These are phyloP conservation scores for Acanthurus leucopareius DNA, from an alignment of 2,797 vertebrate species.

Conservation along the genomic window DNA sequence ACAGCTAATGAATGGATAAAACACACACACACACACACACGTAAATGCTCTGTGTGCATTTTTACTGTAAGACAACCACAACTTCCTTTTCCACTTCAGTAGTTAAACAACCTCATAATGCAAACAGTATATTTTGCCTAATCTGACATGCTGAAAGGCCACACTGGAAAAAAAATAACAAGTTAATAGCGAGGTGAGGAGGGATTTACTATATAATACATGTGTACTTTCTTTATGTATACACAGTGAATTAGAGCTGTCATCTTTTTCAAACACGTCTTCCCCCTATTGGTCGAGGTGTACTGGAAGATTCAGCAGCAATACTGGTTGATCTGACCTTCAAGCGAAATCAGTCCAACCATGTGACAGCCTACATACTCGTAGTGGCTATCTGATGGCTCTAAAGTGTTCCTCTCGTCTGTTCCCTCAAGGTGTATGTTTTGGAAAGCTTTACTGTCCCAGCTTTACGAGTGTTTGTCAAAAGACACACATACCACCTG, in stretches of 20 bases:
- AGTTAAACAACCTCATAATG: conserved; percentile 46
- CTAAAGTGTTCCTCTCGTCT: conserved; percentile 18
- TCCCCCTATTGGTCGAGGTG: conserved; percentile 5
- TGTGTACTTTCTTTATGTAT: conserved; percentile 50
- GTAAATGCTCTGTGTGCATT: conserved; percentile 18
- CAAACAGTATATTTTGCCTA: conserved; percentile 51
- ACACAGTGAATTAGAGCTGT: conserved; percentile 52
- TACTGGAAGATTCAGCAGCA: conserved; percentile 39
- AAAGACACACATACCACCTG: conserved; percentile 48
- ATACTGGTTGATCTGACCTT: conserved; percentile 37
- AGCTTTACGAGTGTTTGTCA: conserved; percentile 51
- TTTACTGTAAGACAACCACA: conserved; percentile 10
- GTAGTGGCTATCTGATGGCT: conserved; percentile 4
- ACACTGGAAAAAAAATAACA: conserved; percentile 2
- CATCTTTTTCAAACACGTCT: conserved; percentile 47
- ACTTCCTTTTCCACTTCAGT: conserved; percentile 45
- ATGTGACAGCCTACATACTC: conserved; percentile 11
- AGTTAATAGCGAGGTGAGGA: conserved; percentile 70
- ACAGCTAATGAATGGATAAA: conserved; percentile 54
- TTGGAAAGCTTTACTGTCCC: conserved; percentile 38
- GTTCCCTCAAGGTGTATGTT: conserved; percentile 25
- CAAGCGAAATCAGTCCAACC: conserved; percentile 13
- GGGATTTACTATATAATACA: conserved; percentile 53
- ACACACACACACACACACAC: conserved; percentile 12
- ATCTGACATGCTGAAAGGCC: conserved; percentile 54